Percentiles rank a stretch among this genome's conserved stretches.
These are phyloP conservation scores for Acromyrmex echinatior DNA, from an alignment of 1,140 invertebrate species.

Conservation along the genomic window DNA sequence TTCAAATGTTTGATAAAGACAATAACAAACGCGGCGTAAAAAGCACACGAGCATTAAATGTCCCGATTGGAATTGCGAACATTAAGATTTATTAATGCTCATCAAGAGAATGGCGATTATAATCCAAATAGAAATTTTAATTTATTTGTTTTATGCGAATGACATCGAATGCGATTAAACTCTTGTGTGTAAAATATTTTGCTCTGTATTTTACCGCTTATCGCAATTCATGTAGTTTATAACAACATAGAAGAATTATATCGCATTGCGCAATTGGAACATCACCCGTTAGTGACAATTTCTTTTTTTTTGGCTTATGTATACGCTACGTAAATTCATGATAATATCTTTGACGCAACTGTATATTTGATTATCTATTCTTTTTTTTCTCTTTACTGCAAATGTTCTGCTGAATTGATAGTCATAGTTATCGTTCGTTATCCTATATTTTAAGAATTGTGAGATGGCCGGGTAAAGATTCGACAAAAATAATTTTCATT, in stretches of 20 bases:
- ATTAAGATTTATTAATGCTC: not conserved
- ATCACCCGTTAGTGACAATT: not conserved
- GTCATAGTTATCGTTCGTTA: not conserved
- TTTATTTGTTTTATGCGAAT: not conserved
- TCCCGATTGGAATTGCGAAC: not conserved
- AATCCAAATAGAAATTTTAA: not conserved
- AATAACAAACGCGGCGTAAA: not conserved
- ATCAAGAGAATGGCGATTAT: not conserved
- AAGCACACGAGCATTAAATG: not conserved
- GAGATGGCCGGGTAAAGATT: not conserved
- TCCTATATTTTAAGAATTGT: not conserved
- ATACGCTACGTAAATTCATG: constrained; percentile 1
- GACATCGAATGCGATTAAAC: constrained; percentile 1
- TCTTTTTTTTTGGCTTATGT: not conserved
- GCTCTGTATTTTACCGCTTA: constrained; percentile 12
- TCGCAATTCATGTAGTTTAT: not conserved
- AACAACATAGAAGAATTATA: not conserved
- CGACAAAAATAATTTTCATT: not conserved
- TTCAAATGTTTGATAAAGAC: constrained; percentile 5
- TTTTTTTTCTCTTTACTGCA: not conserved
- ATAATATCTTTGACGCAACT: constrained; percentile 42
- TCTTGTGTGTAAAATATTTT: constrained; percentile 9
- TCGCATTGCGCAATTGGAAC: not conserved
- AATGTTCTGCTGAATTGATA: not conserved
- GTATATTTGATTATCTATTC: too few relatives aligned